These are phyloP conservation scores for Drosophila serrata DNA, from an alignment of 1,140 invertebrate species.

Conservation along the genomic window DNA sequence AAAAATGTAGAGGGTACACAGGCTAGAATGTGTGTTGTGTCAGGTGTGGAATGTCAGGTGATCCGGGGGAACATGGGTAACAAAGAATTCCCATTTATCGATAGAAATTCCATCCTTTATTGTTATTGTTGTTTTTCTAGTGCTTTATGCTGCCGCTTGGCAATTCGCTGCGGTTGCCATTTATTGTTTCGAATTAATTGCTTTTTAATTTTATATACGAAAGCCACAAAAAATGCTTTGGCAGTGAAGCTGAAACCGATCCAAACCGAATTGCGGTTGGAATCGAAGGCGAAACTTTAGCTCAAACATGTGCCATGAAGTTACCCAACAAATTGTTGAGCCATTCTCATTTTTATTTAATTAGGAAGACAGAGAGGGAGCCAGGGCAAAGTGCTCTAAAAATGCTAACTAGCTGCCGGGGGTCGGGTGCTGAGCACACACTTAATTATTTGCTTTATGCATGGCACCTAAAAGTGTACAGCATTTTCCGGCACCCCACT, in stretches of 20 bases:
- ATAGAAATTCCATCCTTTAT: constrained; percentile 64
- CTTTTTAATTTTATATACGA: constrained; percentile 79
- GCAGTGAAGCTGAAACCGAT: constrained; percentile 14
- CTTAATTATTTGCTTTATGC: constrained; percentile 83
- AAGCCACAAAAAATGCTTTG: constrained; percentile 42
- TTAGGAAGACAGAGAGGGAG: constrained; percentile 34
- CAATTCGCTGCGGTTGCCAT: constrained; percentile 59
- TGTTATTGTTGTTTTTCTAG: constrained; percentile 44
- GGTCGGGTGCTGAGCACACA: constrained; percentile 46
- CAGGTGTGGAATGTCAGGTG: constrained; percentile 59
- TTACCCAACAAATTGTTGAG: constrained; percentile 64
- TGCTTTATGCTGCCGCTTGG: constrained; percentile 50
- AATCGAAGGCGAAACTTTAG: constrained; percentile 15
- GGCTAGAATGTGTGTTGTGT: constrained; percentile 45
- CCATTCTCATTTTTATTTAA: constrained; percentile 81
- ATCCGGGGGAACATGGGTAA: constrained; percentile 33
- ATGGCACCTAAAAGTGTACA: constrained; percentile 74
- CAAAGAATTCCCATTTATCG: constrained; percentile 55
- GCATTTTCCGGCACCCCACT: constrained; percentile 9
- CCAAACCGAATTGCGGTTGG: constrained; percentile 16
- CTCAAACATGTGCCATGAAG: constrained; percentile 49
- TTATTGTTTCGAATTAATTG: constrained; percentile 76
- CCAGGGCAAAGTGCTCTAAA: constrained; percentile 49
- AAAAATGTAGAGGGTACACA: neutral
- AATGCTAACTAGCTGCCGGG: constrained; percentile 77